Base-by-base conservation (phyloP, 2,888 invertebrate species). In the Chrysodeixis includens region DNA sequence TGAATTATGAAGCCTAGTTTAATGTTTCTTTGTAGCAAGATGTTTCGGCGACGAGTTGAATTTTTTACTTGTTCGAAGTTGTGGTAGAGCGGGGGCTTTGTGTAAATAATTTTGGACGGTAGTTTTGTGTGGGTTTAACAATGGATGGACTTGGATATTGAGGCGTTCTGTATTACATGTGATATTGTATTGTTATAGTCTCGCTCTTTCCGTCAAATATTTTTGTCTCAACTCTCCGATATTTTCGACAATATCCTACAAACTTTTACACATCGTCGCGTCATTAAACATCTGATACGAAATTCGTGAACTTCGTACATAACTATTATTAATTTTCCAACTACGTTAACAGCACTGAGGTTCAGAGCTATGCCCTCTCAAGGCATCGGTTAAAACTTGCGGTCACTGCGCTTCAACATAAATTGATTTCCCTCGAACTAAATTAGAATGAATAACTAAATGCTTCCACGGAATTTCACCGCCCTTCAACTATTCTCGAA, bases 1-100 rank as follows among this genome's bases (percentile, higher is more conserved):
- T 58, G 40, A 62, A 71, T 52, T 71, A 12, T 61, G 54, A 58
- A 56, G 51, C 7, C 52, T 53, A 26, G 67, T 75, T 74, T 61
- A 60, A 62, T 58, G 62, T 67, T 62, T 1, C 18, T 30, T 26
- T 18, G 16, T 9, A 18, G 18, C 46, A 67, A 60, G 62, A 61
- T 57, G 18, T 16, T 62, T 44, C 9, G 30, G 40, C n/a, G 10
- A 8, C 4, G 9, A 3, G 16, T 12, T 56, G 57, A 65, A 44
- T 65, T 70, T 75, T 71, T 61, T 54, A 57, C 51, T 16, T 18
- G 30, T 30, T 57, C 7, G 14, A 26, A 22, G n/a, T 54, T 18
- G 10, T 20, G 12, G 3, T 9, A 22, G 22, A 8, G 16, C 40
- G 46, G 9, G n/a, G 9, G 18, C 18, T 46, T 46, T 46, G 46